Evolutionary conservation across 2,888 invertebrate genomes (phyloP), one percentile per base, ranked within the genome.

Genomic region (Drosophila paracracens): DNA sequence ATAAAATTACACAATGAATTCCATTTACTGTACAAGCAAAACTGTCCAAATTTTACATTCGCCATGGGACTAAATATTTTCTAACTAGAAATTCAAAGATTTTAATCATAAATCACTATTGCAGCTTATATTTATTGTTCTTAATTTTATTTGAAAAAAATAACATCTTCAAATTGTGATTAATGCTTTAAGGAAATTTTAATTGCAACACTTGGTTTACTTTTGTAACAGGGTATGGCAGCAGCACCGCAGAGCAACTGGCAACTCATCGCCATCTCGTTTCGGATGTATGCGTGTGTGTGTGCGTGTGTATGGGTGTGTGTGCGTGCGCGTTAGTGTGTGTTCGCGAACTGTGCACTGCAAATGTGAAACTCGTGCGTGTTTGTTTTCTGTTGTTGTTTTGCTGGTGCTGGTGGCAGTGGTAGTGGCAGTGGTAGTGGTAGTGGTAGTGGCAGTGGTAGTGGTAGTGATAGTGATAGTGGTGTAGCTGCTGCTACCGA

Each of bases 401-500:
- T 38, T 63, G 69, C 29, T 65, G 67, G 33, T 67, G 64, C 35
- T 65, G 59, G 33, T 56, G 65, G 38, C 70, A 71, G 33, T 56
- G 67, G 38, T 66, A 71, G 16, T 35, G 33, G 33, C 2, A 16
- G 7, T 16, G 65, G 60, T 56, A 58, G 36, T 57, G 69, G 36
- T 67, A 66, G n/a, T 40, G 38, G 38, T 29, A 2, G 8, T 46
- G 46, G 46, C 1, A 57, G 18, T 57, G 48, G 43, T 72, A 43
- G n/a, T 75, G 70, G 25, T 70, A 61, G 18, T 67, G 65, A 48
- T 65, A 59, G 27, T 57, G 68, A 29, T 74, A 68, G 38, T 57
- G 27, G 38, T 29, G 29, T 21, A 16, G 56, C 59, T 65, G 72
- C 59, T 67, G 85, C 59, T 59, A 52, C 71, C 83, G 75, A 86